Evolutionary conservation across 2,888 invertebrate species (phyloP).

Genomic region (Acanthacorydalis orientalis): DNA sequence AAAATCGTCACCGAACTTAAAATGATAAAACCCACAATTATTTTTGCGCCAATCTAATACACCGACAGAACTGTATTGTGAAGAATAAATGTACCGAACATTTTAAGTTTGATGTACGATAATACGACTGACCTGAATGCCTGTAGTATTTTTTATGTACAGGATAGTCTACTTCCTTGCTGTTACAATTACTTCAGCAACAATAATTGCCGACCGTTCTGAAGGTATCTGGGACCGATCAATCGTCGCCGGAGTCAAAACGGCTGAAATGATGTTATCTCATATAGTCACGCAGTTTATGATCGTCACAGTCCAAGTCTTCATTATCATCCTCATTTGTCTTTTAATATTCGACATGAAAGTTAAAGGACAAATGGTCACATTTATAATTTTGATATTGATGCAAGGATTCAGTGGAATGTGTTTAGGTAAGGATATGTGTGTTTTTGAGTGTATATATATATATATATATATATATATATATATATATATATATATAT

Average conservation of each 20-base stretch:
- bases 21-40: no score
- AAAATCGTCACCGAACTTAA: no score
- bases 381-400: conserved; percentile 44
- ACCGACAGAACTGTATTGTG: no score
- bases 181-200: conserved; percentile 64
- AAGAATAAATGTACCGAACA: no score
- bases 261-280: conserved; percentile 62
- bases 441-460: no score
- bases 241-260: conserved; percentile 68
- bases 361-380: conserved; percentile 39
- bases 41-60: no score
- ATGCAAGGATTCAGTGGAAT: conserved; percentile 69
- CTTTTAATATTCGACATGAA: conserved; percentile 43
- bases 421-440: conserved; percentile 44
- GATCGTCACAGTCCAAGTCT: conserved; percentile 54
- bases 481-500: neutral
- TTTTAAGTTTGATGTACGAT: neutral
- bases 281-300: conserved; percentile 61
- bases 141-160: conserved; percentile 13
- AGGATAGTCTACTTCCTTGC: conserved; percentile 78
- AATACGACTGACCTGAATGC: neutral
- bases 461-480: no score
- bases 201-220: conserved; percentile 61
- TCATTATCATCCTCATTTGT: conserved; percentile 40
- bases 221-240: conserved; percentile 81